Evolutionary conservation across 2,888 invertebrate species (phyloP).

Genomic region (Nesidiocoris tenuis): DNA sequence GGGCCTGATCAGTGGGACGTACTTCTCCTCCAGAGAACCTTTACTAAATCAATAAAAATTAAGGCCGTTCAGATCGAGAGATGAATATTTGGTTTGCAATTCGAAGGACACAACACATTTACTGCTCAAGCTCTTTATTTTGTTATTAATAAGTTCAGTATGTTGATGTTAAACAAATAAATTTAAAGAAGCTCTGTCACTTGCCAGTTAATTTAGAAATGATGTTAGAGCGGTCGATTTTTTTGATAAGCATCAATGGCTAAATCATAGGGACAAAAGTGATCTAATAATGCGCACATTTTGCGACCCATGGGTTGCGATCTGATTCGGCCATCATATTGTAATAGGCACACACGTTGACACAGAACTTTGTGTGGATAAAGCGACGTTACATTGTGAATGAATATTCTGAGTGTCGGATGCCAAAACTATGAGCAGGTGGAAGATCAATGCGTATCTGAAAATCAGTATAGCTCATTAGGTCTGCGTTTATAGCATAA

Average conservation of each 20-base stretch:
- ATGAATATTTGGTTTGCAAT: too few relatives aligned
- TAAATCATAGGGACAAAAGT: too few relatives aligned
- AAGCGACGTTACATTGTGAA: slow-evolving; percentile 14
- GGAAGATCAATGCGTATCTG: slow-evolving; percentile 66
- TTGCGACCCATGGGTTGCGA: too few relatives aligned
- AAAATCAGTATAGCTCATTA: too few relatives aligned
- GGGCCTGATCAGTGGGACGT: too few relatives aligned
- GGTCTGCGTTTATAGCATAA: too few relatives aligned
- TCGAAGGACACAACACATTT: too few relatives aligned
- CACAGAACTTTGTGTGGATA: not conserved
- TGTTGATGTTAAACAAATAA: not conserved
- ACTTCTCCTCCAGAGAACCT: too few relatives aligned
- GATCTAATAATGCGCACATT: too few relatives aligned
- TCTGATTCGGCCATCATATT: not conserved
- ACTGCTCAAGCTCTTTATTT: slow-evolving; percentile 33
- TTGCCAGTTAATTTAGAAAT: not conserved
- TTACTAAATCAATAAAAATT: too few relatives aligned
- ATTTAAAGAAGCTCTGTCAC: not conserved
- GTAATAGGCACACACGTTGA: not conserved
- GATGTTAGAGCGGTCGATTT: not conserved
- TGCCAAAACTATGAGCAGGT: slow-evolving; percentile 77
- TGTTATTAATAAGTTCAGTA: slow-evolving; percentile 13
- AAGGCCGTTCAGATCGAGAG: too few relatives aligned
- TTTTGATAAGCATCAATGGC: too few relatives aligned
- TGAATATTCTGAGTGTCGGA: slow-evolving; percentile 76